Evolutionary conservation across 2,888 invertebrate species (phyloP), one percentile per base, ranked within the genome.

Genomic region (Eulithis prunata): DNA sequence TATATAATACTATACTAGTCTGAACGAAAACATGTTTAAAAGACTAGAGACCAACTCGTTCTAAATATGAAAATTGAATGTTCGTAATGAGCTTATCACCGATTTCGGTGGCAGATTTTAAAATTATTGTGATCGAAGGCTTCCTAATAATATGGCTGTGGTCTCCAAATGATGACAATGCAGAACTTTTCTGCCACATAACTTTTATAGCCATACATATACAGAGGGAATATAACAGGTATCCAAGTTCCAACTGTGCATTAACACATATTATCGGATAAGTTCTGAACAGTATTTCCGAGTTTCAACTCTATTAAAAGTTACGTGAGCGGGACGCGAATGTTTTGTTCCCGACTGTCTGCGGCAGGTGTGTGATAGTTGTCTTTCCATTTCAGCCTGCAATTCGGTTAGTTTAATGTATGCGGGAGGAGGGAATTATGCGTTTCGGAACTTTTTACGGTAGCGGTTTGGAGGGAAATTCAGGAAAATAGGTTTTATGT

Each of bases 271-370:
- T 78, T 80, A 79, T 76, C 71, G 65, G 75, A 71, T 71, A 71
- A 78, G 80, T 80, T 81, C 75, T 66, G 66, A 76, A 78, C 76
- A 74, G 76, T 80, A 79, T 80, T 81, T 78, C 74, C 75, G 72
- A 73, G 75, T 73, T 79, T 80, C 77, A 83, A 84, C 82, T 84
- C 83, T 77, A 83, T 82, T 85, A 83, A 84, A 84, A 85, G 84
- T 85, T 84, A 76, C 71, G 68, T 72, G 74, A 62, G 70, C 71
- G 72, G 74, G 72, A 66, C 66, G 64, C 69, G 62, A 69, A 71
- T 73, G 72, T 74, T 77, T 74, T 62, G 72, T 74, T 75, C 72
- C 62, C 69, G 66, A 52, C 60, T 70, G 74, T 70, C 63, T 71
- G 74, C 71, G 66, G 54, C 65, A 72, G 71, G 71, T 71, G 73